These are phyloP conservation scores for Metalampra italica DNA, from an alignment of 2,888 invertebrate species.

Conservation along the genomic window DNA sequence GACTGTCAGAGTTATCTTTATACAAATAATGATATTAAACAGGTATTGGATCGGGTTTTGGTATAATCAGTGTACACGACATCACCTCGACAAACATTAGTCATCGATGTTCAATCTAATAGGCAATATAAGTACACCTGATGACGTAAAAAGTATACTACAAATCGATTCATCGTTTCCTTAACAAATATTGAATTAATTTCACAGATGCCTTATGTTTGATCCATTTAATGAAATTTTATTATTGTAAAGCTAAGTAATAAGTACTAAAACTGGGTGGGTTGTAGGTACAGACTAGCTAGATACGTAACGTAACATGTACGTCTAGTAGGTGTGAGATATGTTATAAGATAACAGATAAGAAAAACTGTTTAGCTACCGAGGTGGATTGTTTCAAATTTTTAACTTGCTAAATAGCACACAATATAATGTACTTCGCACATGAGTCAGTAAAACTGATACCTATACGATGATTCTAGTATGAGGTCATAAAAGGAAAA, in stretches of 20 bases:
- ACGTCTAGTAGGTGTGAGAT: neutral
- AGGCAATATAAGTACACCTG: neutral
- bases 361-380: neutral
- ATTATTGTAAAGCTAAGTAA: no score
- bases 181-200: slow-evolving; percentile 12
- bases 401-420: neutral
- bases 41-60: neutral
- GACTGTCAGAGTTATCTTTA: neutral
- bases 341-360: neutral
- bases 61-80: neutral
- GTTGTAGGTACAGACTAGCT: neutral
- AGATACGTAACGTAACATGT: neutral
- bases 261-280: neutral
- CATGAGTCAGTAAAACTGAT: slow-evolving; percentile 26
- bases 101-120: neutral
- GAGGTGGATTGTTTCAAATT: neutral
- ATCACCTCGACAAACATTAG: neutral
- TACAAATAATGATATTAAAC: neutral
- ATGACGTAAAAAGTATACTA: slow-evolving; percentile 23
- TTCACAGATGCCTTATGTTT: no score
- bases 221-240: no score
- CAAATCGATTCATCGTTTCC: slow-evolving; percentile 29
- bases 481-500: slow-evolving; percentile 37
- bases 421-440: neutral
- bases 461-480: slow-evolving; percentile 15